Base-by-base conservation (phyloP, 1,140 invertebrate species). In the Neodiprion lecontei region DNA sequence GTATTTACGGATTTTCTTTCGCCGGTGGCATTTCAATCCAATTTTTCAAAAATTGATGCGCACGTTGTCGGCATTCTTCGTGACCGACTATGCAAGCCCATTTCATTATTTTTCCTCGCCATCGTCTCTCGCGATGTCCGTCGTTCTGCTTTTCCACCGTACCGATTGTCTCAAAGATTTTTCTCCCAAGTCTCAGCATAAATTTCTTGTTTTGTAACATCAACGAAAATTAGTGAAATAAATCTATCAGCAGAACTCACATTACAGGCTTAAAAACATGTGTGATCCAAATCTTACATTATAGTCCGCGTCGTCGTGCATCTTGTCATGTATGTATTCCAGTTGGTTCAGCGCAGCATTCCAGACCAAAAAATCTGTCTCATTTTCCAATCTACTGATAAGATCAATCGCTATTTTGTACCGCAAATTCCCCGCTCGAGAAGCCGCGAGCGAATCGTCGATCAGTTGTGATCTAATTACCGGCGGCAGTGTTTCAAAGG, bases 281-380 rank as follows among this genome's bases (percentile, higher is more conserved):
- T 75, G 77, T 79, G 73, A 77, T 53, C 71, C 73, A 77, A 9
- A 28, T 28, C 68, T 76, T 72, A 77, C 77, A 67, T 75, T 17
- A 14, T 77, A 75, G 1, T 12, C 21, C 48, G 69, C 40, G 21
- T 21, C 40, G 11, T 69, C 40, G 11, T 69, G 40, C 21, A 69
- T 23, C 17, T 69, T 21, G 17, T 68, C 11, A 4, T 78, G 21
- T 8, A 79, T 72, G 10, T 9, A 48, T 14, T 17, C 23, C 21
- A 88, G 74, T 23, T 77, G 75, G 49, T 11, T 67, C 1, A 81
- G 48, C 10, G 86, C 88, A 0, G 88, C 78, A 70, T 84, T 81
- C 91, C 91, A 92, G 4, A 91, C 87, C 1, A 90, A 76, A 66
- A 88, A 89, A 3, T 90, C 85, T 1, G 78, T 76, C 74, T 92